A percentile compares a stretch with the other conserved stretches of the same genome.
phyloP scores from a whole-genome alignment of 1,140 invertebrate species.

The Sesamia nonagrioides region DNA sequence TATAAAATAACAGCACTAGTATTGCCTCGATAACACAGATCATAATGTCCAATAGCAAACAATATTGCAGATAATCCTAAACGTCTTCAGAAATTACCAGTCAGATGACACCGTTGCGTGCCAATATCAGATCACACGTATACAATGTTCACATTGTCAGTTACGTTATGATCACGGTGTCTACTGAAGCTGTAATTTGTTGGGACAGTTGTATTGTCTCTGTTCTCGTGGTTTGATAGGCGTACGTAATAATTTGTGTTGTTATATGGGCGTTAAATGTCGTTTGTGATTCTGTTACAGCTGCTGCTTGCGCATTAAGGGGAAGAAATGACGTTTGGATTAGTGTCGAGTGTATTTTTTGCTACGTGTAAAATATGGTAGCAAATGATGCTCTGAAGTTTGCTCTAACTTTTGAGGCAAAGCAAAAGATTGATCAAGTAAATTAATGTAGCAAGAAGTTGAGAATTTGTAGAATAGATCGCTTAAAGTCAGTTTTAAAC shows the following conservation, averaged over 20 bases:
- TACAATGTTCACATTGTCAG: neutral
- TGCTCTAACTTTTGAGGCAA: too few species aligned
- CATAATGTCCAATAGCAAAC: constrained; percentile 4
- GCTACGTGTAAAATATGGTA: neutral
- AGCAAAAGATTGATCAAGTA: too few species aligned
- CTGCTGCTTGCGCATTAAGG: neutral
- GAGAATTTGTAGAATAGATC: too few species aligned
- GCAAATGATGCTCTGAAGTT: neutral
- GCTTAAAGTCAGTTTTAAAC: too few species aligned
- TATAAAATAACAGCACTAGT: too few species aligned
- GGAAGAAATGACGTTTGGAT: neutral
- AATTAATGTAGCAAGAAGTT: too few species aligned
- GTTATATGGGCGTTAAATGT: neutral
- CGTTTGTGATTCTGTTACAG: constrained; percentile 11
- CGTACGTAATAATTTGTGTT: constrained; percentile 11
- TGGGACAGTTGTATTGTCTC: constrained; percentile 4
- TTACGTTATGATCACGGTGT: neutral
- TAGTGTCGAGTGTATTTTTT: neutral
- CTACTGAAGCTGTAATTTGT: neutral
- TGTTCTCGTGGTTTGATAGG: constrained; percentile 6
- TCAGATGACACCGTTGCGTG: constrained; percentile 5
- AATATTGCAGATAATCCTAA: neutral
- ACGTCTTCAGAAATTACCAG: constrained; percentile 11
- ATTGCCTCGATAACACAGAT: neutral
- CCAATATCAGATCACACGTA: constrained; percentile 26